These are phyloP conservation scores for Ophion ventricosus DNA, from an alignment of 2,888 invertebrate species.

Conservation along the genomic window DNA sequence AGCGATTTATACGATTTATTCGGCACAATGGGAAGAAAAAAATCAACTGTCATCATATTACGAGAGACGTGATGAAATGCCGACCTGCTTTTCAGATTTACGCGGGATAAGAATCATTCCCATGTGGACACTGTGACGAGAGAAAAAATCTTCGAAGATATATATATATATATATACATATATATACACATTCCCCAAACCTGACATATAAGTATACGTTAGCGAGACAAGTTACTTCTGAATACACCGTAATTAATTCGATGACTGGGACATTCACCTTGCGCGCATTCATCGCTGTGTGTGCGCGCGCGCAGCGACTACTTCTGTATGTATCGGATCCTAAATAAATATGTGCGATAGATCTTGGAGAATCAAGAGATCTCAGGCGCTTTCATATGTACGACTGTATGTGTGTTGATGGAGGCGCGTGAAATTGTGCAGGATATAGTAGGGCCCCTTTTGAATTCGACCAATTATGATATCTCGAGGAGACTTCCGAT, in stretches of 20 bases:
- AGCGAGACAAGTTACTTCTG: background rate
- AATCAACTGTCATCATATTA: no score
- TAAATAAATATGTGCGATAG: slow-evolving; percentile 58
- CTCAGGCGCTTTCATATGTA: background rate
- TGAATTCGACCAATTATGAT: slow-evolving; percentile 7
- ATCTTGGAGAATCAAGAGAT: background rate
- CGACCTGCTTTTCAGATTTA: no score
- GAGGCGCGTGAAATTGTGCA: background rate
- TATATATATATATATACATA: no score
- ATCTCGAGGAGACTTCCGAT: slow-evolving; percentile 33
- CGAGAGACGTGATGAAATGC: no score
- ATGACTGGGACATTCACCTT: slow-evolving; percentile 26
- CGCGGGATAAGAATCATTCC: no score
- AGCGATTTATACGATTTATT: no score
- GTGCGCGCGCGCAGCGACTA: slow-evolving; percentile 40
- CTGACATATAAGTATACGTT: no score
- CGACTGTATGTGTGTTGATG: no score
- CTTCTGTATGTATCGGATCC: slow-evolving; percentile 60
- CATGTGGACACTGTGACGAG: no score
- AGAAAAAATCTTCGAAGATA: no score
- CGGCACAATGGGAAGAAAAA: no score
- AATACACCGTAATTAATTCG: slow-evolving; percentile 20
- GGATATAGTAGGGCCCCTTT: background rate
- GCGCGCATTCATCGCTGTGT: background rate
- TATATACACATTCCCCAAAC: no score